A percentile compares a stretch with the other conserved stretches of the same genome.
phyloP scores from a whole-genome alignment of 2,113 vertebrate species.

The Malurus elegans region DNA sequence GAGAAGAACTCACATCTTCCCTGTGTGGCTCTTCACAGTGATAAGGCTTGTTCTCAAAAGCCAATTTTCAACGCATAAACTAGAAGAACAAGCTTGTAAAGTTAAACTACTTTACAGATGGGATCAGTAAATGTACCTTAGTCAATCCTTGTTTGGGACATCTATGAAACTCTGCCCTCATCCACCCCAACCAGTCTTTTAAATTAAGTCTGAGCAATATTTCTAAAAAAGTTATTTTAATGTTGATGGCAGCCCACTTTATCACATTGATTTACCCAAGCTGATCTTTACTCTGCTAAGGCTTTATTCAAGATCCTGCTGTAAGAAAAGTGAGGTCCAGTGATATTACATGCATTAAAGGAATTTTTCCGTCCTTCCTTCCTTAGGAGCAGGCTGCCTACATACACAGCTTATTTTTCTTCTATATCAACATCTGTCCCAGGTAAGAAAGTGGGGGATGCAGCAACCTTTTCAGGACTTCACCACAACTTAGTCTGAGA shows the following conservation, averaged over 20 bases:
- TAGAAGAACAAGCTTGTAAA: background rate
- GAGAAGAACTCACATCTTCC: background rate
- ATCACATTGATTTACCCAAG: background rate
- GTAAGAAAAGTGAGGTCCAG: background rate
- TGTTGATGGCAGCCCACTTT: background rate
- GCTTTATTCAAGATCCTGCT: background rate
- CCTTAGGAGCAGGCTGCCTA: background rate
- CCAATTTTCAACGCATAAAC: background rate
- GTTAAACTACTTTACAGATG: background rate
- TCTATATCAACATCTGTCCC: background rate
- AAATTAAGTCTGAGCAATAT: background rate
- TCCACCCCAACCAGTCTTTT: background rate
- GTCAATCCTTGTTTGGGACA: background rate
- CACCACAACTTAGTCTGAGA: background rate
- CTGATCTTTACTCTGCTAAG: background rate
- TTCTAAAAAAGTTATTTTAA: background rate
- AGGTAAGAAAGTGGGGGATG: background rate
- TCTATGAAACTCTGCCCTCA: background rate
- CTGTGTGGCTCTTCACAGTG: background rate
- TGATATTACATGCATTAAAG: background rate
- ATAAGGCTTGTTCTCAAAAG: background rate
- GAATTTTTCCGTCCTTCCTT: background rate
- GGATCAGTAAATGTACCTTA: background rate
- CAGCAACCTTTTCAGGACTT: background rate
- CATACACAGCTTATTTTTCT: background rate